Base-by-base conservation (phyloP, 2,888 invertebrate species). In the Sarcophaga variegata region DNA sequence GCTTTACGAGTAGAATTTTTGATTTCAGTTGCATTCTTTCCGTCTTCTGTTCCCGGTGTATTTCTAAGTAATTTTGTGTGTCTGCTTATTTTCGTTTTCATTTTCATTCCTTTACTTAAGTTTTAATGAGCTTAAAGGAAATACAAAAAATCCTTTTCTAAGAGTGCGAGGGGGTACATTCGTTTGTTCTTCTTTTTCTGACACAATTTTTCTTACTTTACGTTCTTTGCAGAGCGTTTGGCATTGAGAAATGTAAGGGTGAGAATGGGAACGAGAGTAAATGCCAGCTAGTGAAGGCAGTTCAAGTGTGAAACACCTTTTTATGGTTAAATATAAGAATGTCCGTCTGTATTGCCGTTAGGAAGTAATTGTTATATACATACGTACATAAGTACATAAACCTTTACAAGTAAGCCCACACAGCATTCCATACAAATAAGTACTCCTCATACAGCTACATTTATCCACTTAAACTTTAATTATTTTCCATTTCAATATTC, bases 121-220 rank as follows among this genome's bases (percentile, higher is more conserved):
- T 63, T 81, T 74, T 74, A 81, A 81, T 81, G 67, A 74, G 67
- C 74, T 81, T 69, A 81, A 81, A 74, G 74, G 81, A 74, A 81
- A 74, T 81, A 69, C 25, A 81, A 60, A 74, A 77, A 37, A 20
- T 49, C 22, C 62, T 60, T 74, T 81, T 74, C 67, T 62, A 72
- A 66, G 64, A 37, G 10, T 72, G 22, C 22, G 64, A 54, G 49
- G 49, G 22, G 17, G 12, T 37, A 2, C 10, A 2, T 37, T 37
- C 37, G 37, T 37, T 37, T 37, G 37, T 37, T 37, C 10, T 37
- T 37, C 22, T 22, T 63, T 66, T 45, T 59, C 59, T 59, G 59
- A 12, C 17, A 12, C 59, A 59, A 59, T 17, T 59, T 17, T 59
- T 59, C 17, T 60, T 37, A 11, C 37, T 20, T 72, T 17, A 20